These are phyloP conservation scores for Cryptosula pallasiana DNA, from an alignment of 2,888 invertebrate genomes.

Conservation along the genomic window DNA sequence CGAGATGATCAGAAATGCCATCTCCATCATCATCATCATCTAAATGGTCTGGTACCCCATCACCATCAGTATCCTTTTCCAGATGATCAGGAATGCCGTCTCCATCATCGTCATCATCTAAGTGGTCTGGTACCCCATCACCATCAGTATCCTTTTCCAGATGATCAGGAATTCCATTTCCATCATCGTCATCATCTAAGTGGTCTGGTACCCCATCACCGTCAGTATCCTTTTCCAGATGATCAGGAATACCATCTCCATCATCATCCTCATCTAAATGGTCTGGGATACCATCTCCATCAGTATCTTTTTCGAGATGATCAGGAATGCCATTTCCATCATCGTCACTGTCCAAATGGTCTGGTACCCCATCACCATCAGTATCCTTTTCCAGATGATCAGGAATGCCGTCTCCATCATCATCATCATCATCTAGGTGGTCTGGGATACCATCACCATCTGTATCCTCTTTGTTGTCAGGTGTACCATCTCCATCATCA, in stretches of 20 bases:
- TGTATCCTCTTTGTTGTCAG: slow-evolving; percentile 35
- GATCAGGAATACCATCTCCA: slow-evolving; percentile 37
- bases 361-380: slow-evolving; percentile 39
- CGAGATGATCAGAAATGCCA: slow-evolving; percentile 36
- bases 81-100: slow-evolving; percentile 34
- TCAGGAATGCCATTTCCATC: slow-evolving; percentile 36
- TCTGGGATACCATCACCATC: slow-evolving; percentile 36
- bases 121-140: slow-evolving; percentile 38
- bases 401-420: slow-evolving; percentile 30
- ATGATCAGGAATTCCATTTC: slow-evolving; percentile 30
- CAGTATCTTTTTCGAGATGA: slow-evolving; percentile 29
- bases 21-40: slow-evolving; percentile 31
- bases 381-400: slow-evolving; percentile 21
- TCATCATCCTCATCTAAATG: neutral
- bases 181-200: slow-evolving; percentile 28
- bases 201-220: slow-evolving; percentile 34
- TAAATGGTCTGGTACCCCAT: slow-evolving; percentile 30
- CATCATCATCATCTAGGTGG: slow-evolving; percentile 29
- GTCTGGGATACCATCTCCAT: slow-evolving; percentile 31
- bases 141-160: slow-evolving; percentile 28
- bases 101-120: slow-evolving; percentile 36
- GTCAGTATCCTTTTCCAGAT: slow-evolving; percentile 35
- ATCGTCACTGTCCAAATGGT: slow-evolving; percentile 34
- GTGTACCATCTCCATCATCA: slow-evolving; percentile 40
- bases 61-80: slow-evolving; percentile 29